Conservation (phyloP, 64 coral and sea anemone species). For the Astreopora myriophthalma region DNA sequence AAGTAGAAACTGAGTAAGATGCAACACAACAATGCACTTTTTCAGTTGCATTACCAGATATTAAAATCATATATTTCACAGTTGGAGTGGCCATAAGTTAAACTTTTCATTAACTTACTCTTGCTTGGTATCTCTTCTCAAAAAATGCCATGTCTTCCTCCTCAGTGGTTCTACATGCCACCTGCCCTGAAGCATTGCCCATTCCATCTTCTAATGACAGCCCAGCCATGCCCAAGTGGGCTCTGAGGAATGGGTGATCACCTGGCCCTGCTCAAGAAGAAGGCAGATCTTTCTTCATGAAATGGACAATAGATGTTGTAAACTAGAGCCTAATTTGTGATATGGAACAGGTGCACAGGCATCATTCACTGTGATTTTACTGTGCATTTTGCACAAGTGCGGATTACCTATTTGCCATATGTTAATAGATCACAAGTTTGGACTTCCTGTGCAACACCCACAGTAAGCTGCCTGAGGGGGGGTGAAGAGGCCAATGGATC, state of each 20-base stretch:
- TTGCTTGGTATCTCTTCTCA: slow-evolving; percentile 93
- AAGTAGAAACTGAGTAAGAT: no score
- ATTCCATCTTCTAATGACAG: slow-evolving; percentile 79
- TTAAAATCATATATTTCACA: no score
- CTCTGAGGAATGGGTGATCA: slow-evolving; percentile 94
- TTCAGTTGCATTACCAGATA: no score
- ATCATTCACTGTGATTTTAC: no score
- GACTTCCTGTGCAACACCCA: not conserved
- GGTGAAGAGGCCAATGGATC: no score
- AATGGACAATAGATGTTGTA: slow-evolving; percentile 2
- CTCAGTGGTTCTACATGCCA: slow-evolving; percentile 66
- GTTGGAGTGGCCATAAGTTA: no score
- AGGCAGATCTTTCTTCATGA: not conserved
- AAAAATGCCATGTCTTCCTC: slow-evolving; percentile 98
- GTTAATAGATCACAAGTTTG: no score
- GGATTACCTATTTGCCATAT: not conserved
- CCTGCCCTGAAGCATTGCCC: not conserved
- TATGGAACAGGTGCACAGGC: not conserved
- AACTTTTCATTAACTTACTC: slow-evolving; percentile 29
- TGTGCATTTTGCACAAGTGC: not conserved
- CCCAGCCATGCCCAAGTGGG: slow-evolving; percentile 71
- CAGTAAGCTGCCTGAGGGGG: no score
- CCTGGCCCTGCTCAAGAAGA: slow-evolving; percentile 69
- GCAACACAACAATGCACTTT: no score
- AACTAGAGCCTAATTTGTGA: not conserved